phyloP scores from a whole-genome alignment of 2,113 vertebrate genomes.

The Carassius auratus region DNA sequence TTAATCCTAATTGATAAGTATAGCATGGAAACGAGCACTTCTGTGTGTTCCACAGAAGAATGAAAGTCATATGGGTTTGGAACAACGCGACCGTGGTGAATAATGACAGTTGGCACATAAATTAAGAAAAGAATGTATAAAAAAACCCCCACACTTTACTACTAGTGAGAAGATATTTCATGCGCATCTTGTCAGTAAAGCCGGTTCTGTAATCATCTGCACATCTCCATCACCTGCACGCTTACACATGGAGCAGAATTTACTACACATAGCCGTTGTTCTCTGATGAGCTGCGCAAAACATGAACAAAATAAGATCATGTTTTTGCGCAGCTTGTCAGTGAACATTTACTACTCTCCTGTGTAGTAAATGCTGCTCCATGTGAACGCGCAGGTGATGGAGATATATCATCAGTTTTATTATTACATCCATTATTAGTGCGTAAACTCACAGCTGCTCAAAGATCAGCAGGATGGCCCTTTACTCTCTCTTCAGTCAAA shows the following conservation, averaged over 20 bases:
- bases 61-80: background rate
- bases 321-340: too few species aligned
- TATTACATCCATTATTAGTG: conserved; percentile 55
- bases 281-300: too few species aligned
- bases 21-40: background rate
- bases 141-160: background rate
- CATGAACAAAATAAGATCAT: too few species aligned
- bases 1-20: background rate
- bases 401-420: background rate
- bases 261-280: too few species aligned
- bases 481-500: background rate
- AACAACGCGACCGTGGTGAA: background rate
- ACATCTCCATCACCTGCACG: too few species aligned
- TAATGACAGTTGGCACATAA: background rate
- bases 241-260: too few species aligned
- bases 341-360: too few species aligned
- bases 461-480: background rate
- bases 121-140: background rate
- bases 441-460: conserved; percentile 6
- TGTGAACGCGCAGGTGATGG: too few species aligned
- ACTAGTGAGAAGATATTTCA: background rate
- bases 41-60: background rate
- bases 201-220: too few species aligned
- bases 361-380: too few species aligned
- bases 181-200: too few species aligned